A percentile compares a stretch with the other conserved stretches of the same genome.
phyloP scores from a whole-genome alignment of 2,113 vertebrate genomes.

The Capricornis sumatraensis region DNA sequence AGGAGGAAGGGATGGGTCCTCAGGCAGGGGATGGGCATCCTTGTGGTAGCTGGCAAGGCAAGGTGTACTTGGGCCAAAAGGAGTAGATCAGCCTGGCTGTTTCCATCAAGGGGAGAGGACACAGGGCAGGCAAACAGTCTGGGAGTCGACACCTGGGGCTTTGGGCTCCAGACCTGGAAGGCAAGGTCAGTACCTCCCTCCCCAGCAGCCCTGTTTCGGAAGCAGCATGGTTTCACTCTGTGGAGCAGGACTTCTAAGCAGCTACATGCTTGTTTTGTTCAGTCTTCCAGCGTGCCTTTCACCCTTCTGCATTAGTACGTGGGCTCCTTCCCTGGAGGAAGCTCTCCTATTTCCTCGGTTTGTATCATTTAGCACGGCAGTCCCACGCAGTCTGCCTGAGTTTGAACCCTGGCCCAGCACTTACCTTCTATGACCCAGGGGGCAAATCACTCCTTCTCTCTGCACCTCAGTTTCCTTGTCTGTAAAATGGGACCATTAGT shows the following conservation, averaged over 20 bases:
- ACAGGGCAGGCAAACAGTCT: not conserved
- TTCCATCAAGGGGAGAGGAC: not conserved
- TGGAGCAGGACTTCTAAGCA: not conserved
- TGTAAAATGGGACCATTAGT: not conserved
- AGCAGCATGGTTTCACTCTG: not conserved
- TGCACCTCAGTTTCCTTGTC: not conserved
- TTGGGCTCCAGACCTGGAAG: not conserved
- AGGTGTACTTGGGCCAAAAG: not conserved
- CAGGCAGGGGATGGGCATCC: not conserved
- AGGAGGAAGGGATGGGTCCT: not conserved
- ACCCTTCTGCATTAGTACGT: not conserved
- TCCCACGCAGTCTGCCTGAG: fast-evolving
- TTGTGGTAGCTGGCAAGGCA: not conserved
- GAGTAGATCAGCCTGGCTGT: not conserved
- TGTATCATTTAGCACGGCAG: not conserved
- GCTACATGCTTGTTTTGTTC: not conserved
- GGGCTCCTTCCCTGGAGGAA: not conserved
- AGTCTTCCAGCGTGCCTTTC: not conserved
- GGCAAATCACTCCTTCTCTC: not conserved
- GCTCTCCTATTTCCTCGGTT: not conserved
- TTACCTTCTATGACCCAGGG: not conserved
- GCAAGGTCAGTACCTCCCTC: no score
- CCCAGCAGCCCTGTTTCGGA: not conserved
- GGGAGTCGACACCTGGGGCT: not conserved
- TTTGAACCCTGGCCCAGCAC: not conserved